Evolutionary conservation across 2,797 vertebrate species (phyloP), one percentile per base, ranked within the genome.

Genomic region (Chrysolophus pictus): DNA sequence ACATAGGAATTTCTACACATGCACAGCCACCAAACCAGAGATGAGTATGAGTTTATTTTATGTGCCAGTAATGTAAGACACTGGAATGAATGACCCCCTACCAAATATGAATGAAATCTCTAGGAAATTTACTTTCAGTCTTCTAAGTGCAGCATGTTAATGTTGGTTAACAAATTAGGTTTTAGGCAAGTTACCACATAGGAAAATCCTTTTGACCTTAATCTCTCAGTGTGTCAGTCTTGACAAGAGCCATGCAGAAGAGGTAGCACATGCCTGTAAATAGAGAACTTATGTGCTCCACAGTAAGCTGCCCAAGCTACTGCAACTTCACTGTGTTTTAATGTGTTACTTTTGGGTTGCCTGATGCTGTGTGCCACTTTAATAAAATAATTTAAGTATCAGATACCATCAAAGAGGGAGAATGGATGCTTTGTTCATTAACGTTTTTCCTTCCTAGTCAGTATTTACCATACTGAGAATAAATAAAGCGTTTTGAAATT

Each of bases 401-500:
- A 51, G 16, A 46, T 29, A 10, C 18, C 23, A 51, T 22, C 59
- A 63, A 13, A 41, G 70, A 81, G 26, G 49, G 28, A 69, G 35
- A 82, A 19, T 42, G 44, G n/a, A 22, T 70, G 13, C 55, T 91
- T 92, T 91, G n/a, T 67, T 84, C 28, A 22, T 17, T 29, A 35
- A 88, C 5, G 5, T 21, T 67, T 93, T 76, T 74, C 58, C 44
- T 88, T 95, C 67, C 37, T 59, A 42, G 83, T 72, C 51, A 94
- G 33, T 55, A 56, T 59, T 95, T 94, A n/a, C 84, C 86, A 8
- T 80, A 29, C 24, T 75, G 46, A 71, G 31, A 73, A 53, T 78
- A 95, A 90, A 94, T 67, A 56, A 86, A 88, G 71, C 10, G 64
- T 14, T 59, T 72, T n/a, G 63, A 79, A 94, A 74, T 62, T 4